Evolutionary conservation across 2,888 invertebrate species (phyloP).

Genomic region (Smittia aterrima): DNA sequence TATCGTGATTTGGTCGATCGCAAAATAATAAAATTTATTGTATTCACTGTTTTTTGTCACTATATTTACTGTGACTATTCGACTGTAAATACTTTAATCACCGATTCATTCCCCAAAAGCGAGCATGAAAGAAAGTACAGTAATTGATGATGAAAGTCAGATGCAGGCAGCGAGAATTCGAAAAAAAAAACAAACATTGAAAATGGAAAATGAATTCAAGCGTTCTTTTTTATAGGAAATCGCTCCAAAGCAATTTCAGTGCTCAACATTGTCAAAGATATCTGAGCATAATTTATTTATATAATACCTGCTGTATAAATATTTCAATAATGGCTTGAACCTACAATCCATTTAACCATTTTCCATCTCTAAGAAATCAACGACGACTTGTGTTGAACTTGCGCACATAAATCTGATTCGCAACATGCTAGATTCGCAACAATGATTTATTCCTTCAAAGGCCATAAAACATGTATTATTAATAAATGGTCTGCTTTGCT

Average conservation of each 20-base stretch:
- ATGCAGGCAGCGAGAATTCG: neutral
- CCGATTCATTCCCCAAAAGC: neutral
- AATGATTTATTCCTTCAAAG: constrained; percentile 14
- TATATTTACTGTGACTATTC: neutral
- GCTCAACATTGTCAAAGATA: neutral
- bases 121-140: neutral
- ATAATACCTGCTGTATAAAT: constrained; percentile 19
- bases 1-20: neutral
- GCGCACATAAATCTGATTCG: constrained; percentile 24
- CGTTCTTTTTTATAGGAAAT: neutral
- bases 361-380: neutral
- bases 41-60: neutral
- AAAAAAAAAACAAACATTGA: neutral
- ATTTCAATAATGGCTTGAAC: constrained; percentile 19
- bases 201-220: neutral
- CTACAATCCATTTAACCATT: neutral
- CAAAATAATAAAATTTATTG: neutral
- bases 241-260: neutral
- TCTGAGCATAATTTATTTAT: neutral
- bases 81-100: constrained; percentile 22
- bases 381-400: neutral
- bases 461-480: neutral
- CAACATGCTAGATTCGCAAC: constrained; percentile 5
- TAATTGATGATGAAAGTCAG: constrained; percentile 14
- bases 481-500: neutral